Conservation (phyloP, 2,113 vertebrate species). For the Megaceryle torquata region DNA sequence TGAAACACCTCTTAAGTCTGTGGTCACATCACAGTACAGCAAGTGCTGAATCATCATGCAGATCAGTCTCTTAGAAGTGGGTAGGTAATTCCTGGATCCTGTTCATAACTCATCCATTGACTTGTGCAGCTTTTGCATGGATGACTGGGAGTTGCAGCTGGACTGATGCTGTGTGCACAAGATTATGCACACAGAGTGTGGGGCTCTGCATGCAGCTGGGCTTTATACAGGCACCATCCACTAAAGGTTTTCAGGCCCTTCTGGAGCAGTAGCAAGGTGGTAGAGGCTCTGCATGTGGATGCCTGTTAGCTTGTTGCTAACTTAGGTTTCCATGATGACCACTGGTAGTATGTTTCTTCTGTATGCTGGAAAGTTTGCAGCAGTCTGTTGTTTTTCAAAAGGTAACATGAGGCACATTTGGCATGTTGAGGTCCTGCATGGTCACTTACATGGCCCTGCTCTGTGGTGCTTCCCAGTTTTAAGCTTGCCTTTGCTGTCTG, state of each 20-base stretch:
- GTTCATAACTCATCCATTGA: neutral
- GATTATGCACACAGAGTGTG: neutral
- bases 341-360: neutral
- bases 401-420: neutral
- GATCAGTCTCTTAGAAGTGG: neutral
- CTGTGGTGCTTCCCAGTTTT: neutral
- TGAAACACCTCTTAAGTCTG: neutral
- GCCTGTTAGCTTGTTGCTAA: neutral
- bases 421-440: neutral
- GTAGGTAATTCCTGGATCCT: neutral
- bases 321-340: neutral
- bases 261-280: neutral
- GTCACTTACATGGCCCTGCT: neutral
- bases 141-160: neutral
- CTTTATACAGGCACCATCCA: neutral
- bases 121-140: neutral
- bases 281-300: neutral
- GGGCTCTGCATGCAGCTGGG: neutral
- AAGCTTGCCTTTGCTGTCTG: neutral
- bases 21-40: neutral
- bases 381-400: neutral
- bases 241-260: neutral
- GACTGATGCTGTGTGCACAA: neutral
- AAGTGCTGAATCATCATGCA: neutral
- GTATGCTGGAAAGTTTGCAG: neutral